Evolutionary conservation across 2,888 invertebrate species (phyloP).

Genomic region (Cephus pygmeus): DNA sequence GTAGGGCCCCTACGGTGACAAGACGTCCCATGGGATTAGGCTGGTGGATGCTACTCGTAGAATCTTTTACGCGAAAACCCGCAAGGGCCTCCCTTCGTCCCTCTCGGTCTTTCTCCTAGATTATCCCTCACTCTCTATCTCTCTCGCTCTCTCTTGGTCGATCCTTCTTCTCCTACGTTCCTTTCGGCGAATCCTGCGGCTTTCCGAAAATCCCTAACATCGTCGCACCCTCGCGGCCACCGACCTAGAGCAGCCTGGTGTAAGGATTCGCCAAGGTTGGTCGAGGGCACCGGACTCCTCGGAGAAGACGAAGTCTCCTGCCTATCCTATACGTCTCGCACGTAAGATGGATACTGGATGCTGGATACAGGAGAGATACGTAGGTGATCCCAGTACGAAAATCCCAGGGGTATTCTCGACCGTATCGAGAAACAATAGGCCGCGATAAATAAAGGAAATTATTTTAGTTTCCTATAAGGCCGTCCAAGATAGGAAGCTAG

Average conservation of each 20-base stretch:
- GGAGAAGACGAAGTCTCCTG: not conserved
- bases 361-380: not conserved
- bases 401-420: not conserved
- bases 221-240: not conserved
- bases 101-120: not conserved
- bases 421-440: constrained; percentile 43
- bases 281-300: not conserved
- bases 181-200: not conserved
- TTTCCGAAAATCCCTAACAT: not conserved
- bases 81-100: not conserved
- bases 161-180: not conserved
- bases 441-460: constrained; percentile 46
- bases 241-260: not conserved
- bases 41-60: constrained; percentile 2
- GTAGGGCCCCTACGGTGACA: constrained; percentile 16
- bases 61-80: not conserved
- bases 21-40: constrained; percentile 31
- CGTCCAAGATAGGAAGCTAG: not conserved
- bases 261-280: not conserved
- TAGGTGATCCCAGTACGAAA: not conserved
- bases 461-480: constrained; percentile 29
- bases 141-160: not conserved
- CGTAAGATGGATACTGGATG: not conserved
- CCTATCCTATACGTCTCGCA: not conserved
- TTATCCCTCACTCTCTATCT: no score